phyloP scores from a whole-genome alignment of 2,113 vertebrate species.

The rabbit (Oryctolagus cuniculus) region DNA sequence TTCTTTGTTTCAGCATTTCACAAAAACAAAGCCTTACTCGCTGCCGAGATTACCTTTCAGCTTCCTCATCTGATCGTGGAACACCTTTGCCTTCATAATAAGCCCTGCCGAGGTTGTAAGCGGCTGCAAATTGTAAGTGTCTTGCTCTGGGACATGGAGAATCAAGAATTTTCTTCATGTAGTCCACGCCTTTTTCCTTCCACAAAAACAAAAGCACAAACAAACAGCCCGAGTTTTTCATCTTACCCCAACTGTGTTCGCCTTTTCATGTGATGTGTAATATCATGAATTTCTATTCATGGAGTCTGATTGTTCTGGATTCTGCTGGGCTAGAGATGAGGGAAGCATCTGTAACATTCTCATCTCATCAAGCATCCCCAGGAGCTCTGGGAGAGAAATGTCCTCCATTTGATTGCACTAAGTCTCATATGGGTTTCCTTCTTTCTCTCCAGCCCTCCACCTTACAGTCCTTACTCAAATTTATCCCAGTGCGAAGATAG shows the following conservation, averaged over 20 bases:
- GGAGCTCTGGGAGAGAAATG: not conserved
- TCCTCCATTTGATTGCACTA: not conserved
- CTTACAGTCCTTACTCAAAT: not conserved
- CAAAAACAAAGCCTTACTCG: not conserved
- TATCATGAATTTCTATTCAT: not conserved
- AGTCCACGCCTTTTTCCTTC: constrained; percentile 89
- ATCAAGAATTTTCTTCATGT: constrained; percentile 88
- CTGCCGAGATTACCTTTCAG: constrained; percentile 88
- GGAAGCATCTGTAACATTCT: not conserved
- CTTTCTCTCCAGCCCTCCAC: not conserved
- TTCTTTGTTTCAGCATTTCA: not conserved
- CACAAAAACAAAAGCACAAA: constrained; percentile 72
- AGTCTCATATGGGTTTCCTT: not conserved
- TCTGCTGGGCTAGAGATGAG: not conserved
- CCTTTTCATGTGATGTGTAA: not conserved
- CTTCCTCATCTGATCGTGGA: constrained; percentile 84
- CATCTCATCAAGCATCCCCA: not conserved
- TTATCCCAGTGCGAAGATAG: not conserved
- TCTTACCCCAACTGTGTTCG: not conserved
- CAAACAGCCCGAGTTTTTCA: not conserved
- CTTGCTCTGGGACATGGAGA: constrained; percentile 84
- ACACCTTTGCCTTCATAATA: constrained; percentile 90
- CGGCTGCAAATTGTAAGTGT: constrained; percentile 89
- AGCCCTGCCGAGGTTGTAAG: constrained; percentile 91
- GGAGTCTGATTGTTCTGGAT: not conserved